Conservation (phyloP, 2,113 vertebrate species). For the Pycnonotus jocosus region DNA sequence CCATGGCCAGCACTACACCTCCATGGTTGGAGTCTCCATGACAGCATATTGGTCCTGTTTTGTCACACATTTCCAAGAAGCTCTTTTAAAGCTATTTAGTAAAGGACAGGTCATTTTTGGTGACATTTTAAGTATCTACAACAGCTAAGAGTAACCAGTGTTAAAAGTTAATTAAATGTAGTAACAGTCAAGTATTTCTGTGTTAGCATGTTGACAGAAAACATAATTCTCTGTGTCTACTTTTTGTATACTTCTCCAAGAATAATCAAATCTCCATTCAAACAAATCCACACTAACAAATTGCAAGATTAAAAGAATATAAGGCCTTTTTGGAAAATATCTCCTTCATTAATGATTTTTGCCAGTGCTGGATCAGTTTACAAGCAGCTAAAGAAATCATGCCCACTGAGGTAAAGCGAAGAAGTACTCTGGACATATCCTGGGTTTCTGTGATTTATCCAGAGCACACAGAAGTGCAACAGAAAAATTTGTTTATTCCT, state of each 20-base stretch:
- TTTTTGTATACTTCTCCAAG: neutral
- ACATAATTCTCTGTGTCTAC: neutral
- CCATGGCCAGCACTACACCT: neutral
- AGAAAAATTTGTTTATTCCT: neutral
- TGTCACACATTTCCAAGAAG: neutral
- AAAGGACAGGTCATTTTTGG: neutral
- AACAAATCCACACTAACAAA: neutral
- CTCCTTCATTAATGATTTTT: rapidly evolving
- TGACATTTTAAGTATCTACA: neutral
- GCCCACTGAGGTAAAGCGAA: neutral
- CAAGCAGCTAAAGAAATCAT: neutral
- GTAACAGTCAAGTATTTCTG: neutral
- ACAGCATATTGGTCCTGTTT: neutral
- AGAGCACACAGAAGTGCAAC: neutral
- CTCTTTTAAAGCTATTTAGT: neutral
- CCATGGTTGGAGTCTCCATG: rapidly evolving
- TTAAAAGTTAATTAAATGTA: neutral
- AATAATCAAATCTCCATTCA: neutral
- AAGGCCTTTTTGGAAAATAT: neutral
- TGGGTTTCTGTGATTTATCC: neutral
- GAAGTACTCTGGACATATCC: neutral
- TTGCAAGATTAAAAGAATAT: neutral
- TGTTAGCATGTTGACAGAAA: neutral
- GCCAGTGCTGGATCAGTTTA: neutral
- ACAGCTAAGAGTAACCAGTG: neutral